Evolutionary conservation across 2,888 invertebrate genomes (phyloP).

Genomic region (Netelia melanura): DNA sequence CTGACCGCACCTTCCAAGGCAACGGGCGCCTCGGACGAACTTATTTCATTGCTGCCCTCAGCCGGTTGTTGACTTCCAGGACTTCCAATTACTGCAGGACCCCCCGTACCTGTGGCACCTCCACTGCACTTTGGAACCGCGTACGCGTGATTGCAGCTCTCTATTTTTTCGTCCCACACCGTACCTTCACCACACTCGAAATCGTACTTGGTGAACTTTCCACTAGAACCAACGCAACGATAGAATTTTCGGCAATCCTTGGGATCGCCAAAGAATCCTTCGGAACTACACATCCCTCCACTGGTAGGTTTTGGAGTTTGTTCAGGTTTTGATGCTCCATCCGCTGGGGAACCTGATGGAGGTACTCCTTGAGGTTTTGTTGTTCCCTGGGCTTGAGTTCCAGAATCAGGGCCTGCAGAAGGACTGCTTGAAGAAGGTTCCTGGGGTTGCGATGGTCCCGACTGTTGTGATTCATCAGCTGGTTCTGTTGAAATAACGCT

Average conservation of each 20-base stretch:
- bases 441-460: slow-evolving; percentile 44
- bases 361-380: not conserved
- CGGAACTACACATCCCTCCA: slow-evolving; percentile 26
- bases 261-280: slow-evolving; percentile 73
- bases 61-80: slow-evolving; percentile 37
- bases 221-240: slow-evolving; percentile 88
- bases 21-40: slow-evolving; percentile 9
- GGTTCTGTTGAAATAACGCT: slow-evolving; percentile 64
- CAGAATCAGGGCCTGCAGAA: not conserved
- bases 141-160: slow-evolving; percentile 88
- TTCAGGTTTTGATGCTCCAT: slow-evolving; percentile 30
- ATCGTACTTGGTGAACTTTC: slow-evolving; percentile 85
- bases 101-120: slow-evolving; percentile 3
- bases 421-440: not conserved
- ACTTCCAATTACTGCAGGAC: not conserved
- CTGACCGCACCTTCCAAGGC: slow-evolving; percentile 19
- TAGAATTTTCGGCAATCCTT: slow-evolving; percentile 84
- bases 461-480: slow-evolving; percentile 41
- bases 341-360: not conserved
- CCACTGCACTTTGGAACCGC: slow-evolving; percentile 83
- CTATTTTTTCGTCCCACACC: slow-evolving; percentile 88
- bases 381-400: not conserved
- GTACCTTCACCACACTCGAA: slow-evolving; percentile 89
- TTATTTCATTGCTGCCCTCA: slow-evolving; percentile 25
- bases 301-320: slow-evolving; percentile 26